phyloP scores from a whole-genome alignment of 2,113 vertebrate species.

The Psilopogon haemacephalus region DNA sequence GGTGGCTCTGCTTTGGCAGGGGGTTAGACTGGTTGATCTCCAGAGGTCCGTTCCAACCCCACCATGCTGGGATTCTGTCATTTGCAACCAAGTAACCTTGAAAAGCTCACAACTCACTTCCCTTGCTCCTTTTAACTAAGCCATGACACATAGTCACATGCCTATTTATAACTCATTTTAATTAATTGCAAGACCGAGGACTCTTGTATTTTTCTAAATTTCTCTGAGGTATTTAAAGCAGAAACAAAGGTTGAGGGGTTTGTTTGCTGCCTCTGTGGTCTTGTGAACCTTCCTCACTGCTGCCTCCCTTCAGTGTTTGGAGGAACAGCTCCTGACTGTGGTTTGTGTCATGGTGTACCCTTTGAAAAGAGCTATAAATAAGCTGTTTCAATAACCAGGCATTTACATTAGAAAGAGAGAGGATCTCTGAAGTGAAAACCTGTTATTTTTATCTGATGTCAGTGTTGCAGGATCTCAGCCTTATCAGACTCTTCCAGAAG shows the following conservation, averaged over 20 bases:
- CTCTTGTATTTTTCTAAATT: neutral
- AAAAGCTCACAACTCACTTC: neutral
- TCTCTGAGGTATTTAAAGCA: neutral
- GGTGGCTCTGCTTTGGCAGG: too few relatives aligned
- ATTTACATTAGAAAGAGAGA: conserved; percentile 58
- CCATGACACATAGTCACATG: neutral
- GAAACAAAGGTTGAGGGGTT: neutral
- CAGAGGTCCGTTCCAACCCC: too few relatives aligned
- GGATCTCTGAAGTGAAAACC: conserved; percentile 45
- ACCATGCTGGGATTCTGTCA: neutral
- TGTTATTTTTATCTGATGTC: conserved; percentile 46
- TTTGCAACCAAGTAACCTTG: conserved; percentile 25
- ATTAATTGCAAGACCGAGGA: neutral
- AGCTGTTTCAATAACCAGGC: conserved; percentile 4
- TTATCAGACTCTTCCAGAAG: conserved; percentile 17
- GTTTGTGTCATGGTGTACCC: neutral
- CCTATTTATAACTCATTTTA: neutral
- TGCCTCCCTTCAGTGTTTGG: neutral
- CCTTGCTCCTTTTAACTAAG: neutral
- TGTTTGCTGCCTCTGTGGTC: neutral
- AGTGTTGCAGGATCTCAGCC: neutral
- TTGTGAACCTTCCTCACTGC: conserved; percentile 14
- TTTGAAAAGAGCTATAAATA: conserved; percentile 33
- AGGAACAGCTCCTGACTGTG: conserved; percentile 10
- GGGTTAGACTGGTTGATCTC: too few relatives aligned